Base-by-base conservation (phyloP, 1,140 invertebrate species). In the Drosophila malerkotliana region DNA sequence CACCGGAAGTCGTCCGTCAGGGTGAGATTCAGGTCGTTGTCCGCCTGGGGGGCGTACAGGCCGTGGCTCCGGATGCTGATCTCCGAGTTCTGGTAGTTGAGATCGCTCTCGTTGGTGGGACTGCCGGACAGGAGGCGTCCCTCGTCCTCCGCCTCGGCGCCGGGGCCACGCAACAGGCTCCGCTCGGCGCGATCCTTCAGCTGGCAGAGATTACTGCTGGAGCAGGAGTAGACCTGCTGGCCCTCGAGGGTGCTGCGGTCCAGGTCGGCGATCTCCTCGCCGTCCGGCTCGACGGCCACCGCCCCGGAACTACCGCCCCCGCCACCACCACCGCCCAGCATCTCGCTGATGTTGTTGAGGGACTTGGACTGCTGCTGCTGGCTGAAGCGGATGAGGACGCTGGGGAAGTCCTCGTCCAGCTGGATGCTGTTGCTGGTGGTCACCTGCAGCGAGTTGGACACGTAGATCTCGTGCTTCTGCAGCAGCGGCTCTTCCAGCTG, bases 21-120 rank as follows among this genome's bases (percentile, higher is more conserved):
- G 1, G 91, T 91, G 3, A 92, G 47, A 48, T 91, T 91, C 0
- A 92, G 54, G 54, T 92, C 91, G 30, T 92, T 91, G 34, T 92
- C 91, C 18, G 93, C 92, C 30, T 94, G 94, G 6, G 94, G 94
- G 0, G 93, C 93, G 81, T 94, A 94, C 26, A 94, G 64, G 0
- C 93, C 93, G 62, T 94, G 94, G 67, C 93, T 94, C 32, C 93
- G 91, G 69, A 94, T 94, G 74, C 93, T 94, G 0, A 94, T 93
- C 92, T 94, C 94, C 1, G 94, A 94, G 91, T 94, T 93, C 89
- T 94, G 94, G 72, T 94, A 94, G 69, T 94, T 94, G 4, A 94
- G 93, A 83, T 94, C 94, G 79, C 93, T 94, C 81, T 94, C 93
- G 68, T 93, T 93, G 34, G 93, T 93, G 3, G 93, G 93, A 63